Conservation (phyloP, 2,113 vertebrate species). For the Camarhynchus parvulus region DNA sequence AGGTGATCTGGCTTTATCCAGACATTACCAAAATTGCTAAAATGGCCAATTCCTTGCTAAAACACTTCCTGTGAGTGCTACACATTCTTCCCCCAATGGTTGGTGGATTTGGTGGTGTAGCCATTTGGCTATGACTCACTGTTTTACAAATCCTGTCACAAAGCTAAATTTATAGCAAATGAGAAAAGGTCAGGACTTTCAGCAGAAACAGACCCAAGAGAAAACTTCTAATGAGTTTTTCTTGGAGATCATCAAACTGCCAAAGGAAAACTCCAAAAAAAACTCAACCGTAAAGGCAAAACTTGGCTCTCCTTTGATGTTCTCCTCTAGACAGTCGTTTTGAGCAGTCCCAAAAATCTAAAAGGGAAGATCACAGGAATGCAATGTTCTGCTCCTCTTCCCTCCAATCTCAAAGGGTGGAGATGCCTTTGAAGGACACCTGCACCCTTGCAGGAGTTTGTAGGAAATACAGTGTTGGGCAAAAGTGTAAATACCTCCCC, state of each 20-base stretch:
- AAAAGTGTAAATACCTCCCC: not conserved
- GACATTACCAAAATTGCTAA: not conserved
- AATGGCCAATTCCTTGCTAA: not conserved
- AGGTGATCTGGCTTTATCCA: not conserved
- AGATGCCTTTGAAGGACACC: not conserved
- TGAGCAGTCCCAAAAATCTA: not conserved
- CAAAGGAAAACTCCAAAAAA: not conserved
- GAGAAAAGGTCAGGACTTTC: constrained; percentile 20
- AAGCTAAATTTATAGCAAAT: constrained; percentile 9
- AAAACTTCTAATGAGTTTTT: constrained; percentile 26
- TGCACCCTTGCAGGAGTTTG: not conserved
- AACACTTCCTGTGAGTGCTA: not conserved
- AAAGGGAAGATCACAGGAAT: not conserved
- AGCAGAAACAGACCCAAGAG: not conserved
- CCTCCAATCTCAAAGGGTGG: not conserved
- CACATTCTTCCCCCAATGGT: not conserved
- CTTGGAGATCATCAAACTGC: not conserved
- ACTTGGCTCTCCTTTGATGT: not conserved
- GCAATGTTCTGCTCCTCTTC: not conserved
- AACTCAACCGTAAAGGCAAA: not conserved
- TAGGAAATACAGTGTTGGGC: not conserved
- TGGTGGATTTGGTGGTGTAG: not conserved
- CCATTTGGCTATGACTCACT: not conserved
- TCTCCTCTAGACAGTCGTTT: not conserved
- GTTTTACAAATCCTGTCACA: not conserved